Evolutionary conservation across 2,888 invertebrate genomes (phyloP).

Genomic region (Drosophila fulvimacula): DNA sequence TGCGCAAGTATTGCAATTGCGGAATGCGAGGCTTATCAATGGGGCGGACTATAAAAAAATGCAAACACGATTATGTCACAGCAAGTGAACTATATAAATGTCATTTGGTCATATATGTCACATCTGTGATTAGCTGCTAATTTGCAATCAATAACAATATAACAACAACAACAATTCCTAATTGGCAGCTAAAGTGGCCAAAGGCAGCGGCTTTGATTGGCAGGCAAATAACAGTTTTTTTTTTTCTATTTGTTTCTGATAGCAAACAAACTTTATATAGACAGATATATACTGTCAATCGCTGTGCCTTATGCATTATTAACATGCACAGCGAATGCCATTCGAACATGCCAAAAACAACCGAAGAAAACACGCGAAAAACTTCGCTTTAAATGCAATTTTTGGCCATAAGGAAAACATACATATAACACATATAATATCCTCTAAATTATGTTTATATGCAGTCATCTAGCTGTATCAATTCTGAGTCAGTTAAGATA

Average conservation of each 20-base stretch:
- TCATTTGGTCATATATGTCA: neutral
- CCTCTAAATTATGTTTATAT: slow-evolving; percentile 1
- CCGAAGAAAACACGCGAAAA: slow-evolving; percentile 33
- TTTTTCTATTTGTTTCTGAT: slow-evolving; percentile 51
- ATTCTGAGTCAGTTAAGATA: neutral
- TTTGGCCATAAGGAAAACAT: neutral
- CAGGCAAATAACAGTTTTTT: neutral
- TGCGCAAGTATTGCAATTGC: neutral
- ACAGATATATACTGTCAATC: slow-evolving; percentile 39
- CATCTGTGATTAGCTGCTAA: slow-evolving; percentile 59
- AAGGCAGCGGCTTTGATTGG: slow-evolving; percentile 33
- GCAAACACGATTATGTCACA: slow-evolving; percentile 46
- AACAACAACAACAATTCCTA: slow-evolving; percentile 24
- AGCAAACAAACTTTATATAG: slow-evolving; percentile 42
- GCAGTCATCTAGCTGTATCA: neutral
- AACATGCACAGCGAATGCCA: slow-evolving; percentile 64
- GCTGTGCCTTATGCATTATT: slow-evolving; percentile 58
- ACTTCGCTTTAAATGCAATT: slow-evolving; percentile 17
- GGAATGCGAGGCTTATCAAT: slow-evolving; percentile 21
- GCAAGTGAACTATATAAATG: slow-evolving; percentile 3
- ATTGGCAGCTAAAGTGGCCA: slow-evolving; percentile 40
- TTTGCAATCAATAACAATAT: slow-evolving; percentile 63
- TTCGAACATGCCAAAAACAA: slow-evolving; percentile 35
- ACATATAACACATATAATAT: slow-evolving; percentile 2
- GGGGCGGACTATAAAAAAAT: slow-evolving; percentile 3